Percentiles rank a stretch among this genome's conserved stretches.
Evolutionary conservation across 2,888 invertebrate species (phyloP).

Genomic region (Apotomis capreana): DNA sequence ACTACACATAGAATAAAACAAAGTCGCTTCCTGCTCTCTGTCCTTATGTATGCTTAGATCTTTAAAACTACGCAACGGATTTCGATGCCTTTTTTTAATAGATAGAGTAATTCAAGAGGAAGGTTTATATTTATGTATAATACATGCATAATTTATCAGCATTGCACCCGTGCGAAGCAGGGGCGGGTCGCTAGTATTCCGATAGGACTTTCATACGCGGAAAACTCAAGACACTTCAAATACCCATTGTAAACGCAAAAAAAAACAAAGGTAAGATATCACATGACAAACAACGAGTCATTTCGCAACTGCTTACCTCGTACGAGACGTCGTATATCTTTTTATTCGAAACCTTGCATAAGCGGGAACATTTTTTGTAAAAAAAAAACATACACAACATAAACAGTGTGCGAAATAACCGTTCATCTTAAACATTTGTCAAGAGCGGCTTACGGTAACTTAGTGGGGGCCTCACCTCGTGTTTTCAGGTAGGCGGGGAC

Average conservation of each 20-base stretch:
- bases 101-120: no score
- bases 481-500: constrained; percentile 34
- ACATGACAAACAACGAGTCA: constrained; percentile 57
- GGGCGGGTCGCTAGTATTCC: no score
- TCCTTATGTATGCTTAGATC: no score
- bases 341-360: constrained; percentile 60
- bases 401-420: constrained; percentile 78
- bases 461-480: constrained; percentile 66
- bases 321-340: constrained; percentile 57
- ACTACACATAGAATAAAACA: no score
- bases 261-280: constrained; percentile 50
- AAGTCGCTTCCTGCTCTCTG: no score
- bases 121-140: no score
- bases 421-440: constrained; percentile 82
- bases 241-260: constrained; percentile 41
- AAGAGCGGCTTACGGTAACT: constrained; percentile 78
- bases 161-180: no score
- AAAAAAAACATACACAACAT: constrained; percentile 66
- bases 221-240: not conserved
- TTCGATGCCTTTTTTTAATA: no score
- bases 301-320: constrained; percentile 55
- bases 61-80: no score
- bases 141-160: no score
- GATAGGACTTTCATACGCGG: not conserved
- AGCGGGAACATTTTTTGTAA: constrained; percentile 61